These are phyloP conservation scores for Carollia perspicillata DNA, from an alignment of 2,113 vertebrate genomes.

Conservation along the genomic window DNA sequence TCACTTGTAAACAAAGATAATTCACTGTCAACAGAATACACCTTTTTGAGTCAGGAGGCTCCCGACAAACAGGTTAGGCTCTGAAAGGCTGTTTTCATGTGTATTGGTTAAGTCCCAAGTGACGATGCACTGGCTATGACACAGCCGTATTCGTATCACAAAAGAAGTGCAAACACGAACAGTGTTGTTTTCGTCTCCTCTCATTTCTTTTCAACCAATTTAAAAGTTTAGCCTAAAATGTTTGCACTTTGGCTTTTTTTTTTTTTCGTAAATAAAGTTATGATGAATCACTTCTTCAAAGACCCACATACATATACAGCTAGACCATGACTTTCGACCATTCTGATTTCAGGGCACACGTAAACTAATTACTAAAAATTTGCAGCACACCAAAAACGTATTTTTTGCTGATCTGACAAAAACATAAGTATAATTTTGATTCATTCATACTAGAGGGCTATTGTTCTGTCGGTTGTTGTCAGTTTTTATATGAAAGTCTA, in stretches of 20 bases:
- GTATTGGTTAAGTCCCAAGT: background rate
- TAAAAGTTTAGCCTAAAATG: background rate
- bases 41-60: background rate
- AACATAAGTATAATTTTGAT: background rate
- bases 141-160: background rate
- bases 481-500: background rate
- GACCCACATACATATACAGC: background rate
- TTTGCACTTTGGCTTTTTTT: background rate
- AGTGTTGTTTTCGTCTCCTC: background rate
- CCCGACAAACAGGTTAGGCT: background rate
- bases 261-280: background rate
- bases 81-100: background rate
- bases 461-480: background rate
- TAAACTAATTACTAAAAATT: background rate
- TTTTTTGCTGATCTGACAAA: background rate
- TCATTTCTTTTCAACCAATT: background rate
- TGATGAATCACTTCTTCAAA: background rate
- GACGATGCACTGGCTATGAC: background rate
- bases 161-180: background rate
- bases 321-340: background rate
- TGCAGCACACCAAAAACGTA: background rate
- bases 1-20: background rate
- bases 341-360: background rate
- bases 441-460: background rate
- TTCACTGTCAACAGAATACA: background rate